Evolutionary conservation across 2,113 vertebrate species (phyloP), one percentile per base, ranked within the genome.

Genomic region (Apaloderma vittatum): DNA sequence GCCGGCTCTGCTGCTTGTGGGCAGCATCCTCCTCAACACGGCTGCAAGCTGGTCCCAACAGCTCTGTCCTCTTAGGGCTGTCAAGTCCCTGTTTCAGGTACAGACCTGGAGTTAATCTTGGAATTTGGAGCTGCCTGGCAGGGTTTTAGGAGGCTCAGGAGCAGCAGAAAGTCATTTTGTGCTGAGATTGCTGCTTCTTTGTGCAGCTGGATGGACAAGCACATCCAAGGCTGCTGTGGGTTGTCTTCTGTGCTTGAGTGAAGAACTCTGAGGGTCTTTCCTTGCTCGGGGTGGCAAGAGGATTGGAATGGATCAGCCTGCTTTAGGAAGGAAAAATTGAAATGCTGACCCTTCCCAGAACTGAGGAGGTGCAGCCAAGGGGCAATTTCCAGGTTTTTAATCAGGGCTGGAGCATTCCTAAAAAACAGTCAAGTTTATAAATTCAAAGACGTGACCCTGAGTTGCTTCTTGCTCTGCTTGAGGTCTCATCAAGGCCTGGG

Each of bases 251-350:
- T 32, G 12, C 20, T n/a, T 6, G 19, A 45, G 36, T 74, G 62
- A 46, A 70, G 51, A 66, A 54, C 1, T 34, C 29, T 18, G 27
- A 23, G 46, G n/a, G 24, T 34, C 61, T 63, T 46, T 21, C 48
- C 45, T 40, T 54, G 21, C 20, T 29, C 0, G 0, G n/a, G 8
- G 9, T 43, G 55, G 68, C n/a, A 48, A 7, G 8, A n/a, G 32
- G 21, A 5, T 34, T 34, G 73, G 54, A 17, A 40, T 0, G 1
- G 54, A 30, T 79, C 23, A 23, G 4, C 32, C 17, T 0, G 1
- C 34, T 74, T 32, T n/a, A 45, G 62, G 34, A 54, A 49, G 26
- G 58, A 10, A 51, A 30, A 22, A 7, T 10, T n/a, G 63, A 45
- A 66, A 27, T 9, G 8, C 34, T 72, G 79, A 59, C 37, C 63